Conservation (phyloP, 2,888 invertebrate species). For the Arrhopalites spinosus region DNA sequence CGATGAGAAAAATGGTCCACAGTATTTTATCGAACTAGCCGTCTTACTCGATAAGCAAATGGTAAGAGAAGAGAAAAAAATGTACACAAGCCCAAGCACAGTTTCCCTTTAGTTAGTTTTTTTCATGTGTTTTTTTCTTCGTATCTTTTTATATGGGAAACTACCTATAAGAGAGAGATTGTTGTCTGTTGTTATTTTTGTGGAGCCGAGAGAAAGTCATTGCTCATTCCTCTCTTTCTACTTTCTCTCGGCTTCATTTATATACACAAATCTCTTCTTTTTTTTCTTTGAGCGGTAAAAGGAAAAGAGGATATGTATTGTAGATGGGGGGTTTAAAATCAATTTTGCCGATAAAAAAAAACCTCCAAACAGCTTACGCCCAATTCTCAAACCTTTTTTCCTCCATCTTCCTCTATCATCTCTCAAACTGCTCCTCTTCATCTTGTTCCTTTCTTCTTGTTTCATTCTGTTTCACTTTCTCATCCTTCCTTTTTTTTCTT, state of each 20-base stretch:
- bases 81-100: no score
- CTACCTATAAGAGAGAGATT: no score
- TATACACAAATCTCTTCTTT: neutral
- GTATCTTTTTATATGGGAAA: no score
- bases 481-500: no score
- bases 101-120: no score
- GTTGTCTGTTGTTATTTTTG: no score
- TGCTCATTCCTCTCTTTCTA: neutral
- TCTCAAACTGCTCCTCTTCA: neutral
- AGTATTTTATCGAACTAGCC: slow-evolving; percentile 90
- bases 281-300: neutral
- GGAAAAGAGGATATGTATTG: no score
- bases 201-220: neutral
- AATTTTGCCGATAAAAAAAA: neutral
- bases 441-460: neutral
- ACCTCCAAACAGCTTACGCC: neutral
- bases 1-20: slow-evolving; percentile 71
- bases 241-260: neutral
- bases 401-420: neutral
- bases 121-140: no score
- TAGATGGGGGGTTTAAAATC: slow-evolving; percentile 5
- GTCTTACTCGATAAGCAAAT: slow-evolving; percentile 95
- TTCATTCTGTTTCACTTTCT: no score
- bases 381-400: neutral
- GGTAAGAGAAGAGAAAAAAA: slow-evolving; percentile 62